Base-by-base conservation (phyloP, 2,888 invertebrate species). In the Drosophila rubida region DNA sequence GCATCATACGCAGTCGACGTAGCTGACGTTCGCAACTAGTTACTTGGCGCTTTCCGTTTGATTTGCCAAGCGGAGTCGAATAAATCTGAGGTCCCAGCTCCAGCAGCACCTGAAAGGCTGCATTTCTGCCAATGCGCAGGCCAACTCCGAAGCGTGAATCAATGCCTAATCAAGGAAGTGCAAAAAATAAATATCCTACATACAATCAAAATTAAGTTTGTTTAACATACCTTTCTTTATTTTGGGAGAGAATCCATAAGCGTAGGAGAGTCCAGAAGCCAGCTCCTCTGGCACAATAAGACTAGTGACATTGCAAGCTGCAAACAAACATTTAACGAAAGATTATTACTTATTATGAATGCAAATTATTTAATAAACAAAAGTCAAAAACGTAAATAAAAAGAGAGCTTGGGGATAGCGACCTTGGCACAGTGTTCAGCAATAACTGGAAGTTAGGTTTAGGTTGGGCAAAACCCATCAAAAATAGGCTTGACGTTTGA, bases 221-320 rank as follows among this genome's bases (percentile, higher is more conserved):
- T 35, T 13, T 0, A 2, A 11, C 4, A 30, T 6, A 35, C 35
- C 35, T 37, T 37, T 37, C 6, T 13, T 37, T 37, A 37, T 7
- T 14, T 37, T 37, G 14, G 35, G 35, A 37, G 14, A 14, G 6
- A 14, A 37, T 14, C 13, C 35, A 37, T 37, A 37, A 1, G 13
- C 2, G 8, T 37, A 37, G 35, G 35, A 37, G 13, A 37, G 7
- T 37, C 13, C 35, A 37, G 35, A 37, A 7, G 35, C 13, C 35
- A 37, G 2, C 2, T 37, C 35, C 13, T 37, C 35, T 2, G 35
- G 35, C 35, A 14, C 35, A 6, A 37, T 37, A 8, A 96, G 92
- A 0, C 94, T 92, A 49, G 93, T 91, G 53, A 92, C 91, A 50
- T 65, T 58, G 50, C 60, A 65, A 25, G 72, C 87, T 88, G 70